Evolutionary conservation across 2,113 vertebrate genomes (phyloP).

Genomic region (Neodontobutis hainanensis): DNA sequence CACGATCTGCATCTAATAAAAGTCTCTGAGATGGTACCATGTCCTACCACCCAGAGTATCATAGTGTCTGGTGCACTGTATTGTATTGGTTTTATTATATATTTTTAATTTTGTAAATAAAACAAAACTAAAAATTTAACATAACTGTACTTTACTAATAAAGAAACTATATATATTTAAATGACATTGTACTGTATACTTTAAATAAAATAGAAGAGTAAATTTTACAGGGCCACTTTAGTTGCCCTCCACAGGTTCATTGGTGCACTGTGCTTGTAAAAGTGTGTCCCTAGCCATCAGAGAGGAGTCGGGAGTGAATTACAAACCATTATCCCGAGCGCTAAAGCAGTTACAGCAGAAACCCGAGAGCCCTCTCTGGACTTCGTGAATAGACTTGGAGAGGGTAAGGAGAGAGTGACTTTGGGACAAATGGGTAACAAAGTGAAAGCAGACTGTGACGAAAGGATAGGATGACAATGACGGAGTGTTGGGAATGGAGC

Average conservation of each 20-base stretch:
- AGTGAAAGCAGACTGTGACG: constrained; percentile 25
- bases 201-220: too few species aligned
- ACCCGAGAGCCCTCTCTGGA: constrained; percentile 53
- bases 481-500: constrained; percentile 7
- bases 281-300: constrained; percentile 56
- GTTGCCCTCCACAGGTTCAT: constrained; percentile 9
- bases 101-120: too few species aligned
- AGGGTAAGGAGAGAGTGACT: constrained; percentile 29
- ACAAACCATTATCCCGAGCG: constrained; percentile 64
- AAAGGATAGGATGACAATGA: constrained; percentile 18
- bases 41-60: too few species aligned
- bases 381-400: constrained; percentile 27
- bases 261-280: constrained; percentile 49
- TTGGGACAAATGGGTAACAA: constrained; percentile 29
- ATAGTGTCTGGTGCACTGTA: too few species aligned
- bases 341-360: constrained; percentile 62
- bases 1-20: too few species aligned
- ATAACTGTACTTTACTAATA: too few species aligned
- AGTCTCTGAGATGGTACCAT: too few species aligned
- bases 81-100: too few species aligned
- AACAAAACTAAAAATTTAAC: too few species aligned
- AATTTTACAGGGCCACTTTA: background rate
- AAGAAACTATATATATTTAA: too few species aligned
- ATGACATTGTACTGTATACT: too few species aligned
- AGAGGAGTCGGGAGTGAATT: constrained; percentile 67